Base-by-base conservation (phyloP, 2,888 invertebrate genomes). In the Zaprionus lineosus region DNA sequence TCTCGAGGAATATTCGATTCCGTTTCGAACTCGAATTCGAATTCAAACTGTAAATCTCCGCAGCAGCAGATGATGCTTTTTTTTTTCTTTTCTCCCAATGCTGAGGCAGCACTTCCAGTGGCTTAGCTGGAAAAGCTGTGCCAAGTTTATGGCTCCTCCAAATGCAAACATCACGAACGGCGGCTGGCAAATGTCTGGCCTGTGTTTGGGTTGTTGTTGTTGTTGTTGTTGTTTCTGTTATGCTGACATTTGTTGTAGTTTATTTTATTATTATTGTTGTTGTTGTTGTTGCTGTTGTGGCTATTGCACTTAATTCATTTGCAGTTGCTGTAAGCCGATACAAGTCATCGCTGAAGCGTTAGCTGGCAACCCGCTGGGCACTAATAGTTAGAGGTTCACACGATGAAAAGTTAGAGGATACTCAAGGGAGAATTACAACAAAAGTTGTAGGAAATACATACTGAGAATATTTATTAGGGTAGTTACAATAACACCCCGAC, bases 301-400 rank as follows among this genome's bases (percentile, higher is more conserved):
- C 71, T 58, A 66, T 71, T 71, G 63, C 47, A 55, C 73, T 43
- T 63, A 59, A 71, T 71, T 71, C 62, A 66, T 66, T 58, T 48
- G 70, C 71, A 47, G 60, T 41, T 41, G 37, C 34, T 61, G 72
- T 47, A 59, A 72, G 63, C 63, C 63, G 70, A 71, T 59, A 72
- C 24, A 37, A 58, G 60, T 29, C 40, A 55, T 34, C 26, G 31
- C 53, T 39, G 16, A 39, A 47, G 39, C 31, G 34, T 33, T 29
- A 33, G 66, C 61, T 44, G 47, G 28, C 33, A 33, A 24, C 14
- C 26, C 31, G 40, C 7, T 61, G 14, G 33, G 26, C 11, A 41
- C 14, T 28, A 39, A 21, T 46, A 18, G 3, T 19, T 53, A 29
- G 31, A 55, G 12, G 70, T 64, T 70, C 70, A 70, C 26, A 29